Evolutionary conservation across 1,140 invertebrate species (phyloP), one percentile per base, ranked within the genome.

Genomic region (Chrysoperla carnea): DNA sequence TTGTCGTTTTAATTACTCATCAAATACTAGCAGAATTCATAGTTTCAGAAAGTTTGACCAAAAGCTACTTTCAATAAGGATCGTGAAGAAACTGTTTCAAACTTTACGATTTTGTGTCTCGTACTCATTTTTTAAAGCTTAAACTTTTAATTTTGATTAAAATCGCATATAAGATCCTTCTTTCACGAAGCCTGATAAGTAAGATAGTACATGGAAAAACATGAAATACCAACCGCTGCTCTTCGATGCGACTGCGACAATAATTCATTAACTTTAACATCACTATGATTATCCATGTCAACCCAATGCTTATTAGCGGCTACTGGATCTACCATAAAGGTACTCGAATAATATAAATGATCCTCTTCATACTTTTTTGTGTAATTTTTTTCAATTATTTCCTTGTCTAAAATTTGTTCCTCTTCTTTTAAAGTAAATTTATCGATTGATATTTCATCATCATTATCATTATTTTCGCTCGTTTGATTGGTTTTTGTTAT

Each of bases 171-270:
- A n/a, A n/a, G n/a, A n/a, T n/a, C n/a, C n/a, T n/a, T n/a, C n/a
- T n/a, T n/a, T n/a, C n/a, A n/a, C n/a, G n/a, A n/a, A n/a, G n/a
- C n/a, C n/a, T n/a, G n/a, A n/a, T n/a, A n/a, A n/a, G n/a, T n/a
- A n/a, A n/a, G n/a, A n/a, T n/a, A n/a, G n/a, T n/a, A n/a, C n/a
- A n/a, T n/a, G n/a, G n/a, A n/a, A n/a, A n/a, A n/a, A n/a, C n/a
- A 23, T 23, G 2, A 29, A 52, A 46, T 29, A 75, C 79, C 73
- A 69, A 90, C 86, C 41, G 82, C 84, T 39, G 88, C 89, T 46
- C 84, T 72, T 29, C 88, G 69, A 59, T 94, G 83, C n/a, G 85
- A 84, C 45, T 81, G 69, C 37, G 87, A 92, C 9, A 95, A 64
- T 45, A 90, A 64, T 8, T 68, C 57, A 59, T 89, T 85, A 1